Conservation (phyloP, 2,113 vertebrate genomes). For the Gallinago undulata region DNA sequence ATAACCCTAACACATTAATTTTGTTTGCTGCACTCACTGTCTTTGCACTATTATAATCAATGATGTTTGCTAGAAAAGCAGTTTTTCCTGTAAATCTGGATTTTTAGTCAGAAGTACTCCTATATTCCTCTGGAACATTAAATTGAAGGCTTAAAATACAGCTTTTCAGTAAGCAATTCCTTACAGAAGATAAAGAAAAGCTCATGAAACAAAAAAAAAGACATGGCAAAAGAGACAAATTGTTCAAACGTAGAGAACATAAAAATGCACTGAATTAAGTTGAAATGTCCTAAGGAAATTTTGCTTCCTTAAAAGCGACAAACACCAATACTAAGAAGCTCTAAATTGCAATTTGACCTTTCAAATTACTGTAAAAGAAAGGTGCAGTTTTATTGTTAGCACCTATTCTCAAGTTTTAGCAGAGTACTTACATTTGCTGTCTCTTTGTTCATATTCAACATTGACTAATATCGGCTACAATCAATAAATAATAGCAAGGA, state of each 20-base stretch:
- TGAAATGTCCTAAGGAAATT: background rate
- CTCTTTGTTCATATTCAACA: background rate
- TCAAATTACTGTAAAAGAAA: background rate
- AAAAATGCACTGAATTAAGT: background rate
- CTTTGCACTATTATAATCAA: background rate
- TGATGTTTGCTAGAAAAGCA: background rate
- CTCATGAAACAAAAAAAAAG: background rate
- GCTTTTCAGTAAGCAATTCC: background rate
- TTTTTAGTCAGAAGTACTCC: background rate
- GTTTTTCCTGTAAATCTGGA: background rate
- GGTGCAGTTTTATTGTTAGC: background rate
- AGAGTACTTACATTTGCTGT: background rate
- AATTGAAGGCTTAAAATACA: background rate
- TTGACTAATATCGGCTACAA: background rate
- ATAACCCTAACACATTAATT: constrained; percentile 11
- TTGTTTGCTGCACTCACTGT: background rate
- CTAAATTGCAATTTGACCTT: background rate
- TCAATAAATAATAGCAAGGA: background rate
- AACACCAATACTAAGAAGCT: background rate
- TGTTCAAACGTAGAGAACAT: background rate
- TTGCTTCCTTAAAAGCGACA: background rate
- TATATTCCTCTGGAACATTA: background rate
- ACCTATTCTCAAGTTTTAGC: background rate
- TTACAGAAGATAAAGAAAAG: background rate
- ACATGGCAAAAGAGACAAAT: background rate